Conservation (phyloP, 1,140 invertebrate species). For the Lordiphosa stackelbergi region DNA sequence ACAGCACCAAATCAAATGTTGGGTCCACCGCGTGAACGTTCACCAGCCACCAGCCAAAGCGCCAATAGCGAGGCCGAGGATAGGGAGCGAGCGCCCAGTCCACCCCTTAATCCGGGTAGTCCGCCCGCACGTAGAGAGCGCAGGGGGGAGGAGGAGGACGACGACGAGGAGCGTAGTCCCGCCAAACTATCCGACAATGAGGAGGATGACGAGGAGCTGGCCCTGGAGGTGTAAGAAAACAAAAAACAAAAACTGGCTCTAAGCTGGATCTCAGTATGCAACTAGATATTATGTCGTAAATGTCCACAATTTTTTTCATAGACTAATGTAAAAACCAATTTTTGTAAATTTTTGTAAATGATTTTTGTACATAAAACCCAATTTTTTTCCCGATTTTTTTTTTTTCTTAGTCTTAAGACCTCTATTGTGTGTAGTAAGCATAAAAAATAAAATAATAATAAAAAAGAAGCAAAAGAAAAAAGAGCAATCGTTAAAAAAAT, state of each 20-base stretch:
- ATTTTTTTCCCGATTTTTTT: constrained; percentile 40
- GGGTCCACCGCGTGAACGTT: constrained; percentile 34
- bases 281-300: constrained; percentile 15
- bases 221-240: constrained; percentile 61
- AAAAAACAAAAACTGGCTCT: constrained; percentile 6
- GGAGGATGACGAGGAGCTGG: constrained; percentile 71
- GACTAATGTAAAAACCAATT: constrained; percentile 29
- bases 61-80: constrained; percentile 58
- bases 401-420: constrained; percentile 68
- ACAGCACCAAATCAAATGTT: constrained; percentile 18
- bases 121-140: constrained; percentile 46
- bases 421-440: constrained; percentile 66
- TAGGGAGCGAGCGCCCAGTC: constrained; percentile 61
- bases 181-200: constrained; percentile 8
- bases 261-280: constrained; percentile 60
- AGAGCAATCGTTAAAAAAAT: constrained; percentile 37
- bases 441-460: constrained; percentile 21
- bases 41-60: constrained; percentile 58
- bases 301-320: constrained; percentile 15
- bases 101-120: constrained; percentile 73
- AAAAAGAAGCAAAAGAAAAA: constrained; percentile 36
- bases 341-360: constrained; percentile 72
- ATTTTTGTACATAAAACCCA: constrained; percentile 58
- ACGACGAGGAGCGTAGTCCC: constrained; percentile 15
- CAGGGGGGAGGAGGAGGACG: constrained; percentile 4